Evolutionary conservation across 2,888 invertebrate genomes (phyloP), one percentile per base, ranked within the genome.

Genomic region (Orthosia incerta): DNA sequence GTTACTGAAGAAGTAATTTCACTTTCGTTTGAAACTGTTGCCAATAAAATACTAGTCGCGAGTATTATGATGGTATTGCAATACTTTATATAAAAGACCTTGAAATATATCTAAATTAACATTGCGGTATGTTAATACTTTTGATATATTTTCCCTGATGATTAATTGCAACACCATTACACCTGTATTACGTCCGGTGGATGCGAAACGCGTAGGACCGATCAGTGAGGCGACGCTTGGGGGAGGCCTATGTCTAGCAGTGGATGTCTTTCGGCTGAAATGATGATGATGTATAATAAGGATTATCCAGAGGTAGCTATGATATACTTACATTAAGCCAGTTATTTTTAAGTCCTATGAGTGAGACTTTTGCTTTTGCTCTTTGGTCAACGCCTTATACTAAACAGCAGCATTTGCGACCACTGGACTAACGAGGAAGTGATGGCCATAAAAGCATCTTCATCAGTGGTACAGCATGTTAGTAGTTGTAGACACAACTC

Each of bases 21-120:
- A 74, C 77, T 77, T 75, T 77, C 75, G 4, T 74, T 74, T 23
- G 15, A 15, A 20, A 50, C 18, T 23, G 23, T 7, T 39, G 39
- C 11, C 62, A 59, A 39, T 53, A 23, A 48, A 57, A 16, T 15
- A 15, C n/a, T 46, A 56, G 16, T 46, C 26, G 13, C 7, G 7
- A 16, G 26, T 50, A 1, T 56, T 20, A 4, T 12, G 18, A 4
- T 12, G 18, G 15, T 4, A n/a, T 20, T 53, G 9, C 3, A 31
- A 15, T 18, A 50, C 3, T 76, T 26, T 53, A n/a, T 26, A 18
- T 20, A 16, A 0, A 51, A 51, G 4, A 56, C n/a, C 1, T 39
- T 39, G 39, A 39, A 39, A 39, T 39, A 39, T 9, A 39, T 39
- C 39, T 1, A 39, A 39, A 39, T 39, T 39, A 39, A 39, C 9